phyloP scores from a whole-genome alignment of 2,113 vertebrate genomes.

The Stegastes partitus region DNA sequence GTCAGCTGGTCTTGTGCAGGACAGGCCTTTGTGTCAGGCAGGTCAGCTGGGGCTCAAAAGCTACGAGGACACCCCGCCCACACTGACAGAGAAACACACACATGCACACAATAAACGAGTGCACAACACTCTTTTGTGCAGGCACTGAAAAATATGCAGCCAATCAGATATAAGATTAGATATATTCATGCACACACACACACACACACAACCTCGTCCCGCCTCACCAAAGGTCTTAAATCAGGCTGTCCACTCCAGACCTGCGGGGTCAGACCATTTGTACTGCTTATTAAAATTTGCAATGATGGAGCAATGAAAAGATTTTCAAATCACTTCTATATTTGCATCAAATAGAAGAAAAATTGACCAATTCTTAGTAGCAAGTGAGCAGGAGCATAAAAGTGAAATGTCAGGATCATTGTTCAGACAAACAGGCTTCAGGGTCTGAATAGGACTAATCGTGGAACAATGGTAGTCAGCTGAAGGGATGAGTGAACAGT shows the following conservation, averaged over 20 bases:
- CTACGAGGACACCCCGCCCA: conserved; percentile 33
- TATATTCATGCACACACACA: conserved; percentile 26
- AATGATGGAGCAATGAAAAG: conserved; percentile 23
- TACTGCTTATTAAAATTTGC: conserved; percentile 33
- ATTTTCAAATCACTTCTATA: conserved; percentile 30
- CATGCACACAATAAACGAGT: conserved; percentile 3
- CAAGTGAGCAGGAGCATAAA: conserved; percentile 26
- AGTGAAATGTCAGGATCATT: conserved; percentile 43
- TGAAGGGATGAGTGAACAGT: conserved; percentile 43
- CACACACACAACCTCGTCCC: conserved; percentile 3
- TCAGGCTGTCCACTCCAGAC: conserved; percentile 38
- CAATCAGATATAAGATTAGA: conserved; percentile 63
- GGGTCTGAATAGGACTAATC: conserved; percentile 41
- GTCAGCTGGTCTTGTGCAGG: conserved; percentile 60
- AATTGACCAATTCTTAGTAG: conserved; percentile 19
- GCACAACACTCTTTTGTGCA: conserved; percentile 56
- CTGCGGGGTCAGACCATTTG: conserved; percentile 40
- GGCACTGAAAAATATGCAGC: conserved; percentile 46
- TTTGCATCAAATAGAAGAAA: conserved; percentile 38
- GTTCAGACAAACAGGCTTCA: conserved; percentile 41
- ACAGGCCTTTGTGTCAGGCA: conserved; percentile 68
- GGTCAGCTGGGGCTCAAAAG: conserved; percentile 71
- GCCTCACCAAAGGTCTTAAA: conserved; percentile 56
- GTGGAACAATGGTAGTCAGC: conserved; percentile 47
- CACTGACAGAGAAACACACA: background rate